Conservation (phyloP, 2,888 invertebrate genomes). For the Gari tellinella region DNA sequence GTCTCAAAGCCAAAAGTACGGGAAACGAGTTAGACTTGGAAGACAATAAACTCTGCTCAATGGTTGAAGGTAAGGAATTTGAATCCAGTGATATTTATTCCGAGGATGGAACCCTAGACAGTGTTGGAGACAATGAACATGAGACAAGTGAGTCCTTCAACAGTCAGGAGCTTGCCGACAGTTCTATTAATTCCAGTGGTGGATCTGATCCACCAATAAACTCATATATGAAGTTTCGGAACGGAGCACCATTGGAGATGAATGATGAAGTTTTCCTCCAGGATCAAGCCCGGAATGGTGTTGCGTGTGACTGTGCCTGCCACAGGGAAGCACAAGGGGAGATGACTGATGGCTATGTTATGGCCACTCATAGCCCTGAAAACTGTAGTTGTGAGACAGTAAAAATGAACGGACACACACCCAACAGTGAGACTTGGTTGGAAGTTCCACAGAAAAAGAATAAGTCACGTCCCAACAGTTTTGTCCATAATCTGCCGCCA, state of each 20-base stretch:
- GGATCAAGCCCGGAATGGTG: background rate
- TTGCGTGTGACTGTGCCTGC: slow-evolving; percentile 28
- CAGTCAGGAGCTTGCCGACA: background rate
- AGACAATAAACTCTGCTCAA: slow-evolving; percentile 33
- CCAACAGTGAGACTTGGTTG: slow-evolving; percentile 4
- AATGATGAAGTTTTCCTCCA: background rate
- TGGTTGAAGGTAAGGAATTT: slow-evolving; percentile 41
- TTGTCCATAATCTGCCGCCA: slow-evolving; percentile 60
- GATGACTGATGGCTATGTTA: slow-evolving; percentile 32
- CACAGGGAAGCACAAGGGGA: slow-evolving; percentile 42
- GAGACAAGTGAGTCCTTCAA: slow-evolving; percentile 15
- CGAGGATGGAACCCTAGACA: slow-evolving; percentile 40
- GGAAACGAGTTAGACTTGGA: slow-evolving; percentile 46
- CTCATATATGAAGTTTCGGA: slow-evolving; percentile 44
- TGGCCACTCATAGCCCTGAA: slow-evolving; percentile 18
- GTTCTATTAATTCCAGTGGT: background rate
- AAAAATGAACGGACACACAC: background rate
- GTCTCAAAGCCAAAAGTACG: slow-evolving; percentile 44
- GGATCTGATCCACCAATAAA: slow-evolving; percentile 26
- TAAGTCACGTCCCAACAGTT: slow-evolving; percentile 46
- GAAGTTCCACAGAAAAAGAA: slow-evolving; percentile 16
- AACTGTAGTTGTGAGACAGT: slow-evolving; percentile 29
- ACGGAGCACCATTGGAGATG: slow-evolving; percentile 25
- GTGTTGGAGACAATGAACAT: slow-evolving; percentile 23
- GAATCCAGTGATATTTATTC: slow-evolving; percentile 50